A percentile compares a stretch with the other conserved stretches of the same genome.
Evolutionary conservation across 2,888 invertebrate species (phyloP).

Genomic region (Andrena marginata): DNA sequence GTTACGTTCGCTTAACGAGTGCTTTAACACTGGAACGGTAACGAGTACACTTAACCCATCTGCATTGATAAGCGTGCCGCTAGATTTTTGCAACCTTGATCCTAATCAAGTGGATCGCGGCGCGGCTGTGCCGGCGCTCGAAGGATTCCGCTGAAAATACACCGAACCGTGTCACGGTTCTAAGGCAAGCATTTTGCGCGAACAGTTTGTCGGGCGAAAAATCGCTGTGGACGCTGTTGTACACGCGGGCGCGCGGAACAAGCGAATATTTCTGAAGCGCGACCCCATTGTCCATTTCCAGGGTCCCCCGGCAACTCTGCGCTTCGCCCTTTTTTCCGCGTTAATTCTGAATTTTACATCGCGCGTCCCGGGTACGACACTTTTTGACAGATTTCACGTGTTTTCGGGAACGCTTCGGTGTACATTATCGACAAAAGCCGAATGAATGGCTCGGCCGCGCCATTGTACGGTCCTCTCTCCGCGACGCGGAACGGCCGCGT

Average conservation of each 20-base stretch:
- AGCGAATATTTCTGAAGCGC: constrained; percentile 18
- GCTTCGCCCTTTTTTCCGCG: constrained; percentile 3
- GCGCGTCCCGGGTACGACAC: constrained; percentile 24
- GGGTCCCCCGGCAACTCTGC: not conserved
- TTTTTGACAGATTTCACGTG: constrained; percentile 34
- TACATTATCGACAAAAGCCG: constrained; percentile 40
- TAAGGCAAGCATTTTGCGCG: constrained; percentile 14
- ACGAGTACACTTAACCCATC: constrained; percentile 64
- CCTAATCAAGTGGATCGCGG: constrained; percentile 56
- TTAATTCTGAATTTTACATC: constrained; percentile 35
- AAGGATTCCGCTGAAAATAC: constrained; percentile 32
- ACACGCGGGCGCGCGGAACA: not conserved
- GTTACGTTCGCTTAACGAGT: constrained; percentile 51
- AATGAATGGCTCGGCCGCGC: not conserved
- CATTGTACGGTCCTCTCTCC: not conserved
- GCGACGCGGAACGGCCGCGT: not conserved
- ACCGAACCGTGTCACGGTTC: constrained; percentile 18
- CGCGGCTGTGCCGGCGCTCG: not conserved
- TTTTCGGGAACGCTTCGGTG: not conserved
- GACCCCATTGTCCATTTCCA: constrained; percentile 38
- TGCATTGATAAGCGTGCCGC: constrained; percentile 61
- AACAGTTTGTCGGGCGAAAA: not conserved
- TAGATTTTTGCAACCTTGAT: constrained; percentile 64
- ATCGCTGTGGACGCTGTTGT: not conserved
- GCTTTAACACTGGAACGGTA: constrained; percentile 54